Evolutionary conservation across 2,888 invertebrate genomes (phyloP).

Genomic region (Gandaritis pyraliata): DNA sequence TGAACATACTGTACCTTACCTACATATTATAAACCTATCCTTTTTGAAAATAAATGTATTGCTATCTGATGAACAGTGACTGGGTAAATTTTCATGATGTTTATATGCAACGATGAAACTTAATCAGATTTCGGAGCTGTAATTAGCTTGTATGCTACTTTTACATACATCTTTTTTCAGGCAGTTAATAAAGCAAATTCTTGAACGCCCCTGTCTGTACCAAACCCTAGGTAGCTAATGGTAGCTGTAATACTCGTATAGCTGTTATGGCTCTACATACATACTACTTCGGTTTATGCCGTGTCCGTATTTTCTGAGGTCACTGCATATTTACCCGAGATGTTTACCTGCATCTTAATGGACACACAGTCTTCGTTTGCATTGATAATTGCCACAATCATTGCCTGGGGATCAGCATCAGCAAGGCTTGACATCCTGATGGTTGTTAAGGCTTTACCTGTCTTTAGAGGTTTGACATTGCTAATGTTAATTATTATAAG

Average conservation of each 20-base stretch:
- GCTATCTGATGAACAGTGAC: too few relatives aligned
- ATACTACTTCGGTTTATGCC: too few relatives aligned
- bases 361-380: conserved; percentile 36
- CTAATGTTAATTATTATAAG: background rate
- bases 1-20: too few relatives aligned
- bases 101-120: too few relatives aligned
- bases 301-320: conserved; percentile 13
- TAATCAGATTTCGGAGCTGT: too few relatives aligned
- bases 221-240: background rate
- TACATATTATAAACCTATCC: too few relatives aligned
- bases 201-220: background rate
- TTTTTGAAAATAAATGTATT: too few relatives aligned
- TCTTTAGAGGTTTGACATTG: conserved; percentile 14
- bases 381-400: conserved; percentile 39
- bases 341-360: conserved; percentile 45
- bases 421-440: conserved; percentile 28
- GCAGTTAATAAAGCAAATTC: background rate
- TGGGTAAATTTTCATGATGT: too few relatives aligned
- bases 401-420: conserved; percentile 32
- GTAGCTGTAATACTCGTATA: background rate
- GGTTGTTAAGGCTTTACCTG: conserved; percentile 11
- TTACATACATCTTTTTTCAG: too few relatives aligned
- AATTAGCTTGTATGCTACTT: too few relatives aligned
- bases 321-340: conserved; percentile 35
- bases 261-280: too few relatives aligned